phyloP scores from a whole-genome alignment of 53 echinoderm and acorn worm genomes.

The Zoroaster sp. region DNA sequence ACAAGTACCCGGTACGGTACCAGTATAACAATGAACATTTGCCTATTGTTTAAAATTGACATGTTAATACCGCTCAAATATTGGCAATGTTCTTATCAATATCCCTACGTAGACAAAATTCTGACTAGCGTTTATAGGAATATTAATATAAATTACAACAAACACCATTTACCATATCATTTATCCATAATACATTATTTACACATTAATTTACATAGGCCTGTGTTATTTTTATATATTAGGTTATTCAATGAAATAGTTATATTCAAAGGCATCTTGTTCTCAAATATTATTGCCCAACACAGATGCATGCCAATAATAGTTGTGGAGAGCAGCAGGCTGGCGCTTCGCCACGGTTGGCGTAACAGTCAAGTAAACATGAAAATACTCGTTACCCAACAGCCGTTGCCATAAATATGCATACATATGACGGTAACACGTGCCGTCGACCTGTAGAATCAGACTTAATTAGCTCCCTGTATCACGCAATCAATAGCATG shows the following conservation, averaged over 20 bases:
- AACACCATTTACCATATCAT: too few relatives aligned
- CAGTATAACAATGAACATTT: too few relatives aligned
- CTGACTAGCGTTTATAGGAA: too few relatives aligned
- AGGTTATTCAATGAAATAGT: neutral
- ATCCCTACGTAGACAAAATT: too few relatives aligned
- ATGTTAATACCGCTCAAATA: too few relatives aligned
- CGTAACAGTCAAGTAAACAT: neutral
- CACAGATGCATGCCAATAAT: neutral
- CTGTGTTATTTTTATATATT: neutral
- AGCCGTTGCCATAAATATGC: slow-evolving; percentile 14
- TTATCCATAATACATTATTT: too few relatives aligned
- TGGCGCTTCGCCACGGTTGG: neutral
- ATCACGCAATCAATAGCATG: slow-evolving; percentile 38
- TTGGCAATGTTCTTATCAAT: too few relatives aligned
- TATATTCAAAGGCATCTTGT: neutral
- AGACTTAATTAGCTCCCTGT: slow-evolving; percentile 29
- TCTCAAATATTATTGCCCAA: neutral
- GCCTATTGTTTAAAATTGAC: too few relatives aligned
- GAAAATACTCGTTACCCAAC: neutral
- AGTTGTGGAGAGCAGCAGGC: neutral
- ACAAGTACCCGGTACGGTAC: too few relatives aligned
- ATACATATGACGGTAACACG: slow-evolving; percentile 42
- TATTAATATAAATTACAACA: too few relatives aligned
- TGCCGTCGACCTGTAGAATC: neutral
- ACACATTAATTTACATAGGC: too few relatives aligned